Evolutionary conservation across 1,140 invertebrate genomes (phyloP).

Genomic region (Zaprionus nigranus): DNA sequence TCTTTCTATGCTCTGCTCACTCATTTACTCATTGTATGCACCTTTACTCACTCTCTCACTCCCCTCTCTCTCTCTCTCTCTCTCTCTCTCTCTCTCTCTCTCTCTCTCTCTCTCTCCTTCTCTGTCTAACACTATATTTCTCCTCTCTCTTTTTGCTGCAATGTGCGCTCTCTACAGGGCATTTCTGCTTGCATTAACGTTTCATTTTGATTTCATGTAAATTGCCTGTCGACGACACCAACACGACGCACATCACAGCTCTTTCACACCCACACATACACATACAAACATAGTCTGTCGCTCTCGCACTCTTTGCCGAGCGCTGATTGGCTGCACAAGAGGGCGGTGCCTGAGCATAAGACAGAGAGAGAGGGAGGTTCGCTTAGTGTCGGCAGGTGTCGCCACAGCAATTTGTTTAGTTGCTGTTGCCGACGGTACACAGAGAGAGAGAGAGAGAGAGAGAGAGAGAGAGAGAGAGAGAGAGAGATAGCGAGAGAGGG

Average conservation of each 20-base stretch:
- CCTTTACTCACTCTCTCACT: not conserved
- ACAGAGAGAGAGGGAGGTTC: not conserved
- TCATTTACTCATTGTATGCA: not conserved
- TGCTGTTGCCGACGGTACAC: not conserved
- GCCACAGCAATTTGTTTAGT: conserved; percentile 64
- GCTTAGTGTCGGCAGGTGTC: conserved; percentile 56
- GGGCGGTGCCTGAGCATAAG: conserved; percentile 46
- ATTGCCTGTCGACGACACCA: conserved; percentile 79
- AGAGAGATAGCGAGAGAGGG: not conserved
- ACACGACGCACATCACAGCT: conserved; percentile 21
- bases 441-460: not conserved
- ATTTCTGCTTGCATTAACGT: conserved; percentile 48
- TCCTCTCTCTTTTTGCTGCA: not conserved
- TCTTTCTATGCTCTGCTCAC: not conserved
- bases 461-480: not conserved
- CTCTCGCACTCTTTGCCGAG: conserved; percentile 17
- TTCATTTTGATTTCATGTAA: conserved; percentile 83
- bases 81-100: not conserved
- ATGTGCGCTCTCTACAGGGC: conserved; percentile 23
- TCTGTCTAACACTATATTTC: too few relatives aligned
- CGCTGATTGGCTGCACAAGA: conserved; percentile 50
- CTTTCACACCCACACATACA: conserved; percentile 6
- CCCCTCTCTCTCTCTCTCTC: too few relatives aligned
- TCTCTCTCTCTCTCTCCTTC: not conserved
- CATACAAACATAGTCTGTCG: conserved; percentile 18